Evolutionary conservation across 2,113 vertebrate genomes (phyloP), one percentile per base, ranked within the genome.

Genomic region (Nansenia antarctica): DNA sequence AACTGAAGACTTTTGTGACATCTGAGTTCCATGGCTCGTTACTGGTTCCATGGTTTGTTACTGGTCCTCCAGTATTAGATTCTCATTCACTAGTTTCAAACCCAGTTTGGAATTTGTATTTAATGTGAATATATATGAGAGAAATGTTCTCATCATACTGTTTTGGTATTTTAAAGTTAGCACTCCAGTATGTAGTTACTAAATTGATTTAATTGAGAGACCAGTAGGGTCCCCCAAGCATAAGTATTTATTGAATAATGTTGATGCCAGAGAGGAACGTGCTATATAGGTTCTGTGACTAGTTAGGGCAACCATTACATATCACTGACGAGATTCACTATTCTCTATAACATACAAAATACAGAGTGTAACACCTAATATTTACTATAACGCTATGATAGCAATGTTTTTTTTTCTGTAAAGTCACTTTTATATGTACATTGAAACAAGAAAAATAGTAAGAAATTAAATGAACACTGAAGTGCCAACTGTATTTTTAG

Each of bases 401-500:
- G 18, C 9, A 22, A n/a, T n/a, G 5, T 31, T 9, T 58, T 32
- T 58, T 31, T 9, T 58, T 32, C 30, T 58, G 14, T 31, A 58
- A 58, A 30, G 29, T 58, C 5, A 31, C 7, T 30, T 18, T 58
- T 58, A 3, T 31, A 58, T 8, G 14, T 31, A 15, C n/a, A 49
- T 20, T 58, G 55, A 18, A 12, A 58, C 26, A 5, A 55, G 27
- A 14, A 15, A 12, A 5, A 26, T 29, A 3, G 2, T 30, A 29
- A 31, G 14, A 27, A 29, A 42, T 15, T 18, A 18, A 31, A 35
- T 1, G 3, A 62, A 72, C 65, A 63, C 31, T 65, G 29, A 76
- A 62, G 55, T 74, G 62, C 26, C 58, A 60, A 30, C n/a, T 65
- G 39, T 64, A n/a, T 9, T 65, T 32, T 15, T 62, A 55, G 57